phyloP scores from a whole-genome alignment of 1,140 invertebrate species.

The Heliconius eleuchia region DNA sequence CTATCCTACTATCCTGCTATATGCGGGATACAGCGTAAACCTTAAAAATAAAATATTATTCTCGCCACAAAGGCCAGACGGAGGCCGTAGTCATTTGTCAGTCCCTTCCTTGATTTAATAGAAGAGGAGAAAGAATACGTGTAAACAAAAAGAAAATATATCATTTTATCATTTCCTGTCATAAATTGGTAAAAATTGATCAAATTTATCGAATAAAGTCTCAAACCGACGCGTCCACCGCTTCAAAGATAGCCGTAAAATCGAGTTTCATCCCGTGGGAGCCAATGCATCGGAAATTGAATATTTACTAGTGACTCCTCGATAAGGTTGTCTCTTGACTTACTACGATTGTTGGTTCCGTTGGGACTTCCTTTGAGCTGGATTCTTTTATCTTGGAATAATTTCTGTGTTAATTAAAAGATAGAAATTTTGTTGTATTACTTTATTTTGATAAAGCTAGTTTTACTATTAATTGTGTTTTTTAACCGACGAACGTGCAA shows the following conservation, averaged over 20 bases:
- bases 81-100: background rate
- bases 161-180: background rate
- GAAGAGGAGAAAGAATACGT: background rate
- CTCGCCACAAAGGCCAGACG: too few species aligned
- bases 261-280: slow-evolving; percentile 15
- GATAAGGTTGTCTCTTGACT: slow-evolving; percentile 12
- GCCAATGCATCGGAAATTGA: slow-evolving; percentile 13
- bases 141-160: background rate
- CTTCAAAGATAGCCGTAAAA: slow-evolving; percentile 6
- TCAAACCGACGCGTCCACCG: background rate
- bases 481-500: too few species aligned
- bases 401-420: background rate
- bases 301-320: slow-evolving; percentile 6
- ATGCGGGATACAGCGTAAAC: too few species aligned
- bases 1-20: too few species aligned
- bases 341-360: background rate
- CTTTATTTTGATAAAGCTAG: too few species aligned
- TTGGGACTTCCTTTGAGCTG: slow-evolving; percentile 1
- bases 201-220: background rate
- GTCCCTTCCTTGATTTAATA: background rate
- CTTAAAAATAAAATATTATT: too few species aligned
- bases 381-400: background rate
- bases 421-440: background rate
- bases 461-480: too few species aligned
- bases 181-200: background rate